phyloP scores from a whole-genome alignment of 2,888 invertebrate genomes.

The Leucophenga montana region DNA sequence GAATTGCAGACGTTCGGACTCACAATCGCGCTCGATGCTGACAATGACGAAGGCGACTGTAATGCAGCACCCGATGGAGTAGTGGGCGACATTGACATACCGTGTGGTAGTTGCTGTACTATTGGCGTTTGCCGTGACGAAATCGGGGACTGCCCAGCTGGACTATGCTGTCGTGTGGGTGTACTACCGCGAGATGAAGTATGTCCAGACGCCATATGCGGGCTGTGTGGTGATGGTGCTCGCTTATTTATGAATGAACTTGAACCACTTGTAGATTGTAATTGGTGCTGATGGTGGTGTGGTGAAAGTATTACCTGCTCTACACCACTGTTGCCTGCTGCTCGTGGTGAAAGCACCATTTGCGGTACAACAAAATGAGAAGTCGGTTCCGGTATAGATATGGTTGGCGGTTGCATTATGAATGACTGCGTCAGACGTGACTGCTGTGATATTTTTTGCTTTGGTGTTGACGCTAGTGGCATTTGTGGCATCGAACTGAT shows the following conservation, averaged over 20 bases:
- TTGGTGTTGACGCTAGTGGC: slow-evolving; percentile 55
- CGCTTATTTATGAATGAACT: slow-evolving; percentile 59
- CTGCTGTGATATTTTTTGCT: slow-evolving; percentile 47
- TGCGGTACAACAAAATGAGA: slow-evolving; percentile 69
- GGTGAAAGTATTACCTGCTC: slow-evolving; percentile 46
- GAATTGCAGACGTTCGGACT: slow-evolving; percentile 36
- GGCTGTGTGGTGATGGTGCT: slow-evolving; percentile 71
- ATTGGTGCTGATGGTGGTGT: slow-evolving; percentile 48
- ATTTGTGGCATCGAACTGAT: slow-evolving; percentile 35
- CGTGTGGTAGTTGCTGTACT: slow-evolving; percentile 44
- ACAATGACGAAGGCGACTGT: background rate
- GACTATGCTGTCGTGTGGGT: slow-evolving; percentile 58
- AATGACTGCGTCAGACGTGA: slow-evolving; percentile 66
- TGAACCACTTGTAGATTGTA: slow-evolving; percentile 45
- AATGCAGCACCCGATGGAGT: slow-evolving; percentile 32
- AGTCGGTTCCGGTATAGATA: slow-evolving; percentile 77
- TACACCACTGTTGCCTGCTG: slow-evolving; percentile 23
- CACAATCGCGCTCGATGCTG: slow-evolving; percentile 10
- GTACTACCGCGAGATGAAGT: slow-evolving; percentile 44
- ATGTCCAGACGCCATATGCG: slow-evolving; percentile 61
- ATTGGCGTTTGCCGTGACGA: slow-evolving; percentile 42
- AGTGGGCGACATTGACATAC: slow-evolving; percentile 48
- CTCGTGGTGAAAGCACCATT: slow-evolving; percentile 70
- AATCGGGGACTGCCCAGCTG: slow-evolving; percentile 43
- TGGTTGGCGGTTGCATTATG: slow-evolving; percentile 79